Evolutionary conservation across 2,797 vertebrate species (phyloP).

Genomic region (Luscinia luscinia): DNA sequence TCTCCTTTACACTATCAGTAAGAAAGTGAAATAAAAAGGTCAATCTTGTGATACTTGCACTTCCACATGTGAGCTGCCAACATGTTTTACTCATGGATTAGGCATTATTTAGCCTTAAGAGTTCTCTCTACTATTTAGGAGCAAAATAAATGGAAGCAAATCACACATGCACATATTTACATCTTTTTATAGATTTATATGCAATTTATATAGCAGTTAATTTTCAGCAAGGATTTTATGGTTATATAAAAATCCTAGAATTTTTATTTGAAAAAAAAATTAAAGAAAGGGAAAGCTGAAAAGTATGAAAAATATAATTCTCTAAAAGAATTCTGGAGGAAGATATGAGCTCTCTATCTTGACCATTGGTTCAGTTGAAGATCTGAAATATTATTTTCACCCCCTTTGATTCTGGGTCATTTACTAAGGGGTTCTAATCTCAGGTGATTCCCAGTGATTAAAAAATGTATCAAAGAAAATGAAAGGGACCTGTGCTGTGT

Average conservation of each 20-base stretch:
- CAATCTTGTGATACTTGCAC: not conserved
- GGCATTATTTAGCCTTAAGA: not conserved
- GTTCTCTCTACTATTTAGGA: not conserved
- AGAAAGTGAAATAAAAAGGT: not conserved
- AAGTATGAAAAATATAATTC: not conserved
- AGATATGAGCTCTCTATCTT: not conserved
- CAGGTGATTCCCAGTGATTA: not conserved
- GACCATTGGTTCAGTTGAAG: not conserved
- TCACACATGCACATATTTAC: not conserved
- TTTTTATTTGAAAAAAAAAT: not conserved
- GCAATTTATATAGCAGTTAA: not conserved
- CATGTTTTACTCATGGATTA: not conserved
- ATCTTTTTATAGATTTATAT: not conserved
- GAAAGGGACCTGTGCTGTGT: not conserved
- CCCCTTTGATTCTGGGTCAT: not conserved
- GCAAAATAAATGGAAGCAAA: not conserved
- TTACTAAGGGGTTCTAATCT: not conserved
- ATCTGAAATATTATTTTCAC: not conserved
- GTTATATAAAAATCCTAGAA: not conserved
- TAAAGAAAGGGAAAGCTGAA: not conserved
- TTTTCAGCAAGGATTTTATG: not conserved
- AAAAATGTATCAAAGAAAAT: not conserved
- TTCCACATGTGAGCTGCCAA: not conserved
- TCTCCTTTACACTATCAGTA: not conserved
- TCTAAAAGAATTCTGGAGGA: not conserved